Conservation (phyloP, 2,888 invertebrate species). For the Scaptomyza caliginosa region DNA sequence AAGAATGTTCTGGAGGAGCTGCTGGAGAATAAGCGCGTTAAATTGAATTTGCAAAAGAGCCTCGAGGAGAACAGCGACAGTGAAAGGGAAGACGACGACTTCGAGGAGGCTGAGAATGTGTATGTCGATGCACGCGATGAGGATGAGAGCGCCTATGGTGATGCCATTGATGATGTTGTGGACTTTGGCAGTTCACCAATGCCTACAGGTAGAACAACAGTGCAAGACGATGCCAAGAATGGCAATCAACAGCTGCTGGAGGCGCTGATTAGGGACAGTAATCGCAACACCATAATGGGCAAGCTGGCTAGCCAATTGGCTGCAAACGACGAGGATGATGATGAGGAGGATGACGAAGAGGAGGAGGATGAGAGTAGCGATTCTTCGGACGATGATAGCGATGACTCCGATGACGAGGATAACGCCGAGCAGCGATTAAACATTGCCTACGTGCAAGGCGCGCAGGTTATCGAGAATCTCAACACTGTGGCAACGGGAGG, state of each 20-base stretch:
- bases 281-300: conserved; percentile 75
- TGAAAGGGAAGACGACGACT: conserved; percentile 50
- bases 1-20: conserved; percentile 84
- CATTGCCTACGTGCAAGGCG: conserved; percentile 80
- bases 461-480: conserved; percentile 83
- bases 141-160: conserved; percentile 67
- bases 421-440: conserved; percentile 66
- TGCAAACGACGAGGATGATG: conserved; percentile 48
- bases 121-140: conserved; percentile 67
- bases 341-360: conserved; percentile 63
- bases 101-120: conserved; percentile 57
- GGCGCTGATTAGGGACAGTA: conserved; percentile 78
- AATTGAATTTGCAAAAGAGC: conserved; percentile 84
- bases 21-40: conserved; percentile 83
- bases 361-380: conserved; percentile 73
- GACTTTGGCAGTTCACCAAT: conserved; percentile 58
- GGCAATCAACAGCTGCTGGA: conserved; percentile 80
- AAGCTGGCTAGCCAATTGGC: conserved; percentile 68
- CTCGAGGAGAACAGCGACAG: conserved; percentile 79
- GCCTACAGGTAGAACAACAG: conserved; percentile 32
- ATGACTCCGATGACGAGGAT: conserved; percentile 73
- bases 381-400: conserved; percentile 69
- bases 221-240: conserved; percentile 70
- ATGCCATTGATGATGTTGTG: conserved; percentile 71
- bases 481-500: conserved; percentile 71